These are phyloP conservation scores for Ictalurus furcatus DNA, from an alignment of 2,113 vertebrate genomes.

Conservation along the genomic window DNA sequence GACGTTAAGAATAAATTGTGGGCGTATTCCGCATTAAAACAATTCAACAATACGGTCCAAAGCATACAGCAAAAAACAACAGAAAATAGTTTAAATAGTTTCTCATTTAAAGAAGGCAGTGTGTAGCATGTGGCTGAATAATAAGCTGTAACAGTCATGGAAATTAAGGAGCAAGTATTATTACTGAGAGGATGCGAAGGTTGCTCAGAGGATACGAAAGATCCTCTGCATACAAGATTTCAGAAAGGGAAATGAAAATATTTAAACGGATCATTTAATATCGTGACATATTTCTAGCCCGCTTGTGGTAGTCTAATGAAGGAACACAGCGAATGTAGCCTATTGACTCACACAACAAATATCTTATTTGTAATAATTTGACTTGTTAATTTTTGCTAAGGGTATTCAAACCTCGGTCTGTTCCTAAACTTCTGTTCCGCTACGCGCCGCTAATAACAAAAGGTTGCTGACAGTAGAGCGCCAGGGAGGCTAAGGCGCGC, in stretches of 20 bases:
- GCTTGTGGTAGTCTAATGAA: not conserved
- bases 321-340: not conserved
- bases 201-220: not conserved
- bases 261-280: not conserved
- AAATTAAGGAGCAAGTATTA: not conserved
- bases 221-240: not conserved
- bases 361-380: not conserved
- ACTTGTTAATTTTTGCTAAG: not conserved
- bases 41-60: not conserved
- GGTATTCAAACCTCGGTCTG: not conserved
- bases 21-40: not conserved
- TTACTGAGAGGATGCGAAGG: not conserved
- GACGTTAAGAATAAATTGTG: not conserved
- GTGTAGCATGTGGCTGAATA: not conserved
- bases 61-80: not conserved
- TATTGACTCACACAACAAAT: not conserved
- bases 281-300: not conserved
- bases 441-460: conserved; percentile 33
- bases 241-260: not conserved
- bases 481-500: conserved; percentile 42
- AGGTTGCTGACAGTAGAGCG: not conserved
- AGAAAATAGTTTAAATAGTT: too few relatives aligned
- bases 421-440: not conserved
- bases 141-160: not conserved
- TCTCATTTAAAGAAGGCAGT: not conserved